phyloP scores from a whole-genome alignment of 2,888 invertebrate genomes.

The Perithous albicinctus region DNA sequence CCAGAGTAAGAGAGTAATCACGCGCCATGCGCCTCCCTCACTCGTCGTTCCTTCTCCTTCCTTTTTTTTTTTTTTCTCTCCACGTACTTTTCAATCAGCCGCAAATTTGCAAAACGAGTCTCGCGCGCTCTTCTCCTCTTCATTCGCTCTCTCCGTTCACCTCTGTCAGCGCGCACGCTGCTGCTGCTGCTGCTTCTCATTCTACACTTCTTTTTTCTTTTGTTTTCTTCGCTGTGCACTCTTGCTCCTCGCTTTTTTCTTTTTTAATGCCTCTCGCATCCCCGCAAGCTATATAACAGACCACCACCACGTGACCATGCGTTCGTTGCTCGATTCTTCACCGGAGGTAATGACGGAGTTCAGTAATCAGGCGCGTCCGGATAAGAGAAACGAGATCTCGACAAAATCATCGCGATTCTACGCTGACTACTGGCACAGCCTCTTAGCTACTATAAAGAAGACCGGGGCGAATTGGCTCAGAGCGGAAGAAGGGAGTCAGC shows the following conservation, averaged over 20 bases:
- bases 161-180: slow-evolving; percentile 16
- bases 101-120: slow-evolving; percentile 80
- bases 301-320: slow-evolving; percentile 13
- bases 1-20: slow-evolving; percentile 73
- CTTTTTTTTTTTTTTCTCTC: slow-evolving; percentile 46
- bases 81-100: slow-evolving; percentile 79
- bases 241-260: slow-evolving; percentile 30
- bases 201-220: slow-evolving; percentile 21
- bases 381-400: slow-evolving; percentile 63
- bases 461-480: too few species aligned
- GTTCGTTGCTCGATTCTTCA: slow-evolving; percentile 50
- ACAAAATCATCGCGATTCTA: slow-evolving; percentile 61
- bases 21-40: slow-evolving; percentile 52
- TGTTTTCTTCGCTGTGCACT: slow-evolving; percentile 21
- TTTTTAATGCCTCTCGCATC: slow-evolving; percentile 36
- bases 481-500: too few species aligned
- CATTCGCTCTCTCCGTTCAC: slow-evolving; percentile 29
- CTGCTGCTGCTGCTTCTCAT: slow-evolving; percentile 43
- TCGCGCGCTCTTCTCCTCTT: slow-evolving; percentile 55
- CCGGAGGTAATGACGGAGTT: slow-evolving; percentile 76
- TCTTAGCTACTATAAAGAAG: not conserved
- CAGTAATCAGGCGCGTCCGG: slow-evolving; percentile 77
- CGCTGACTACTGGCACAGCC: not conserved
- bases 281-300: not conserved
- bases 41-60: slow-evolving; percentile 51